Evolutionary conservation across 1,140 invertebrate species (phyloP).

Genomic region (Ceratina australensis): DNA sequence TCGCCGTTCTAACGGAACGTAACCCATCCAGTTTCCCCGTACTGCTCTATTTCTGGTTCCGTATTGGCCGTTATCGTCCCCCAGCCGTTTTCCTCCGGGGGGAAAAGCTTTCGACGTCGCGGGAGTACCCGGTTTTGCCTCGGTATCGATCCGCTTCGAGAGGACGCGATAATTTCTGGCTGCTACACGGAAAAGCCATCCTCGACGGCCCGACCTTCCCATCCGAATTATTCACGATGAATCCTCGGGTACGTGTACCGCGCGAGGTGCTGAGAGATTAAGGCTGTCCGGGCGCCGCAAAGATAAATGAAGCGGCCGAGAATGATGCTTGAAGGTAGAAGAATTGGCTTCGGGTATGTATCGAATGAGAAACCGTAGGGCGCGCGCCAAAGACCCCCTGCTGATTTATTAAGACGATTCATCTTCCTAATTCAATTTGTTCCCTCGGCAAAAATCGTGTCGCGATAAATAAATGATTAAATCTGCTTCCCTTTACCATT

Average conservation of each 20-base stretch:
- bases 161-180: constrained; percentile 9
- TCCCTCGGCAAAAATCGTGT: no score
- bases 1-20: background rate
- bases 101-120: background rate
- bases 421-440: no score
- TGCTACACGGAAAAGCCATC: constrained; percentile 3
- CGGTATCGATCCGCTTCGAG: background rate
- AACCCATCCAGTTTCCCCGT: background rate
- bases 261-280: background rate
- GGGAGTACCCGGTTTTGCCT: background rate
- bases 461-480: no score
- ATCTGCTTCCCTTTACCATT: no score
- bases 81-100: background rate
- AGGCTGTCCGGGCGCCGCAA: background rate
- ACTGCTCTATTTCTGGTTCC: background rate
- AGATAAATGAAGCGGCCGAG: background rate
- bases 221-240: background rate
- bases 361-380: background rate
- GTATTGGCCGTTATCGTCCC: constrained; percentile 1
- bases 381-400: no score
- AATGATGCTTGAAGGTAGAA: background rate
- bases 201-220: background rate
- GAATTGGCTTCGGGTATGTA: no score
- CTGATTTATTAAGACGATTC: no score
- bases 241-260: background rate